phyloP scores from a whole-genome alignment of 2,888 invertebrate species.

The Dasysyrphus tricinctus region DNA sequence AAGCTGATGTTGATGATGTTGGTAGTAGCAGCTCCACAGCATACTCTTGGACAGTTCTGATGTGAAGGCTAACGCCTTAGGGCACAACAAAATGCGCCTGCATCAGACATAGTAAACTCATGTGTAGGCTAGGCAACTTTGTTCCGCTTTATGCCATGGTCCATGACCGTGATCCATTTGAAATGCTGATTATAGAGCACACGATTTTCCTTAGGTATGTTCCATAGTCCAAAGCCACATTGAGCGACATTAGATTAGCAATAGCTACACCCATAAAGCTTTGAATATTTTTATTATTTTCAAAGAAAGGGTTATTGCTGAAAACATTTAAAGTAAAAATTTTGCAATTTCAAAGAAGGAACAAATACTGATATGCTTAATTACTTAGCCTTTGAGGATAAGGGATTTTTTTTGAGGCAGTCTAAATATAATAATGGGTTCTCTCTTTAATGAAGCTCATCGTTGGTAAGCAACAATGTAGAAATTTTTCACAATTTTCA shows the following conservation, averaged over 20 bases:
- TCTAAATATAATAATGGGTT: too few species aligned
- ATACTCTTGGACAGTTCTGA: conserved; percentile 22
- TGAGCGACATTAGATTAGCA: background rate
- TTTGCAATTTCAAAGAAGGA: too few species aligned
- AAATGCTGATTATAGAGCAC: conserved; percentile 67
- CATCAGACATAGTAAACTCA: conserved; percentile 43
- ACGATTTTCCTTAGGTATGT: conserved; percentile 28
- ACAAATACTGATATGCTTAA: too few species aligned
- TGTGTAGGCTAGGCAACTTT: conserved; percentile 41
- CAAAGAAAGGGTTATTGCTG: too few species aligned
- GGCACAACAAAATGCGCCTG: conserved; percentile 47
- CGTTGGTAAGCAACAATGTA: too few species aligned
- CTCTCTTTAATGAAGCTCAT: too few species aligned
- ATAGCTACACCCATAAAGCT: background rate
- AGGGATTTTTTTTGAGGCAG: too few species aligned
- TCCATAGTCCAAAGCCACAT: background rate
- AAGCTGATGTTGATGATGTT: conserved; percentile 27
- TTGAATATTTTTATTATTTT: background rate
- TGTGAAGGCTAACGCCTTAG: conserved; percentile 70
- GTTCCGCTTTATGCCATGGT: conserved; percentile 47
- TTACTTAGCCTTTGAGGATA: too few species aligned
- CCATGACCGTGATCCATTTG: conserved; percentile 74
- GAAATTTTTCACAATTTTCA: too few species aligned
- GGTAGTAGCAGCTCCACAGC: background rate
- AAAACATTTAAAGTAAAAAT: background rate